These are phyloP conservation scores for Columba janthina DNA, from an alignment of 2,113 vertebrate species.

Conservation along the genomic window DNA sequence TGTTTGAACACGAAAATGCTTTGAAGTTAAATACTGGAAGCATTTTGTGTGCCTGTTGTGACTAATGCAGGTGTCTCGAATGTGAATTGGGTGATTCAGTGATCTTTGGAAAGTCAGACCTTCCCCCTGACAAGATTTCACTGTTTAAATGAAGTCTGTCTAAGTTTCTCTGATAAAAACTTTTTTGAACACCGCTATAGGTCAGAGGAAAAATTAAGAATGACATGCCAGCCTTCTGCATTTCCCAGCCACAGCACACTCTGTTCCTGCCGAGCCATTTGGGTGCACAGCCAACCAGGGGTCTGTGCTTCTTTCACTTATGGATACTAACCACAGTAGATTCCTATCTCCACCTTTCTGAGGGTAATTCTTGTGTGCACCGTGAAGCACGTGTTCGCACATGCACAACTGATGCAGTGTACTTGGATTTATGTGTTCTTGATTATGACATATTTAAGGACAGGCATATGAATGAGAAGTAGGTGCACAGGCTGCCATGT, in stretches of 20 bases:
- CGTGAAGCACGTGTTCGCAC: not conserved
- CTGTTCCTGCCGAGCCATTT: not conserved
- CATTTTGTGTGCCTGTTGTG: not conserved
- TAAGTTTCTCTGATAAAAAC: not conserved
- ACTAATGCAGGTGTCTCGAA: not conserved
- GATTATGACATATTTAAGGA: not conserved
- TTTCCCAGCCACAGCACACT: not conserved
- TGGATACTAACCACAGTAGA: not conserved
- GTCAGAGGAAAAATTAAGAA: not conserved
- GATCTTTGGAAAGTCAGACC: not conserved
- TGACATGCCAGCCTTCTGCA: not conserved
- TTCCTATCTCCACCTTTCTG: not conserved
- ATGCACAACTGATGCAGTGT: not conserved
- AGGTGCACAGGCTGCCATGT: not conserved
- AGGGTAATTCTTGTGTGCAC: not conserved
- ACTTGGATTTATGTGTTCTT: not conserved
- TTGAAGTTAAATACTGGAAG: not conserved
- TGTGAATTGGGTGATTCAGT: fast-evolving
- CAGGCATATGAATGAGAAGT: not conserved
- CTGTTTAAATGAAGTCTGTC: not conserved
- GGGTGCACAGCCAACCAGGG: not conserved
- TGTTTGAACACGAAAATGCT: not conserved
- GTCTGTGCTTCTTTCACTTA: not conserved
- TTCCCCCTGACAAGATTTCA: not conserved
- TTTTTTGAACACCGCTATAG: not conserved